Evolutionary conservation across 1,140 invertebrate species (phyloP), one percentile per base, ranked within the genome.

Genomic region (Drosophila kikkawai): DNA sequence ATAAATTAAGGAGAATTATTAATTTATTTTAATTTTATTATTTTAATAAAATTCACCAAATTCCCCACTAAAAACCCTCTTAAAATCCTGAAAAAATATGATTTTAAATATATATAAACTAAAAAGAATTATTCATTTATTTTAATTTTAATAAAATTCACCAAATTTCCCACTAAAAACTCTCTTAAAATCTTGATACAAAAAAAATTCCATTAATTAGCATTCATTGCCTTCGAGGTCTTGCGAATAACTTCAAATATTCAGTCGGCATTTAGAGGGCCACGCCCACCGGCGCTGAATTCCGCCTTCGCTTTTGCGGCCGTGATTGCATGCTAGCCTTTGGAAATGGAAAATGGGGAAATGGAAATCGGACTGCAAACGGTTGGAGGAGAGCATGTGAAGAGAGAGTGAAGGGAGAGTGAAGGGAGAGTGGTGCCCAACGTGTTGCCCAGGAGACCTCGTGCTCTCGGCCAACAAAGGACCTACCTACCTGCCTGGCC

Each of bases 361-460:
- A 66, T 79, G 61, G 17, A 61, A 67, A 80, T 55, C 34, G 34
- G 34, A 55, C 51, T 39, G 34, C 34, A 19, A 15, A 22, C 12
- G 34, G 51, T 17, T 13, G 13, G 6, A 1, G 5, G 5, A 3
- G 19, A 7, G 45, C 7, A 7, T 26, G 45, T 29, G 47, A 0
- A 22, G 5, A 29, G 26, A 29, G 26, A 4, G 26, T 6, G 26
- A 26, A 6, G 26, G 26, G 26, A 29, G 26, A 4, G 26, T 6
- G 26, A 26, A 6, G 26, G 26, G 29, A 8, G n/a, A 34, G n/a
- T 66, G 59, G 51, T 64, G 67, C 50, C 57, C 61, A 77, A 64
- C 58, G 58, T 81, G 73, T 82, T 66, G 79, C 66, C 65, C 59
- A 56, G 64, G 59, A 59, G 57, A 70, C 47, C 55, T 32, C 19